Base-by-base conservation (phyloP, 1,140 invertebrate genomes). In the Cheumatopsyche charites region DNA sequence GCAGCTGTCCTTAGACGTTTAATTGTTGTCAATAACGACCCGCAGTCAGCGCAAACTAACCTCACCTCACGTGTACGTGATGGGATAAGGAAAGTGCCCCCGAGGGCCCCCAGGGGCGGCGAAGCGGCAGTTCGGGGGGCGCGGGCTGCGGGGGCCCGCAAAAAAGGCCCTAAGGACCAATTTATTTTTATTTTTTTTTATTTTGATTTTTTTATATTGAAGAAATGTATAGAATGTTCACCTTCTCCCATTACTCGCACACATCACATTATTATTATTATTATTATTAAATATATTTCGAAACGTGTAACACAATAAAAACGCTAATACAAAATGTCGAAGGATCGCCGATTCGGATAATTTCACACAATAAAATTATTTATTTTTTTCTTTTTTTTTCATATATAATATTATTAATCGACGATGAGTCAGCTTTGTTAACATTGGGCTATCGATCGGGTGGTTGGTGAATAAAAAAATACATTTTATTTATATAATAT, bases 61-160 rank as follows among this genome's bases (percentile, higher is more conserved):
- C 29, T 36, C n/a, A 81, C 82, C 82, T 82, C 55, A 72, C 79
- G 77, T 78, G 80, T 82, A 73, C 52, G 86, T 88, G 84, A 87
- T 88, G 87, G 87, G 87, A 88, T 88, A 87, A 87, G 87, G 86
- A 87, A 87, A 86, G 84, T 81, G 83, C 83, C 84, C 84, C 84
- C 82, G 81, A 78, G 62, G 58, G 55, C 49, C 49, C 49, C 9
- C 11, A 21, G 3, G 21, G 49, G 49, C 49, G 49, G 49, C 55
- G 23, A 58, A 58, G 21, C 21, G 55, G 55, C 55, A 19, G 17
- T 58, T 58, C 74, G 70, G 67, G 43, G 80, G 81, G 80, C 80
- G 77, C 79, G 80, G 80, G 81, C 80, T 80, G 65, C 75, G 82
- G 82, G 82, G 80, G 82, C 78, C 76, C 29, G 3, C 3, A 36